These are phyloP conservation scores for Oryzias melastigma DNA, from an alignment of 2,113 vertebrate genomes.

Conservation along the genomic window DNA sequence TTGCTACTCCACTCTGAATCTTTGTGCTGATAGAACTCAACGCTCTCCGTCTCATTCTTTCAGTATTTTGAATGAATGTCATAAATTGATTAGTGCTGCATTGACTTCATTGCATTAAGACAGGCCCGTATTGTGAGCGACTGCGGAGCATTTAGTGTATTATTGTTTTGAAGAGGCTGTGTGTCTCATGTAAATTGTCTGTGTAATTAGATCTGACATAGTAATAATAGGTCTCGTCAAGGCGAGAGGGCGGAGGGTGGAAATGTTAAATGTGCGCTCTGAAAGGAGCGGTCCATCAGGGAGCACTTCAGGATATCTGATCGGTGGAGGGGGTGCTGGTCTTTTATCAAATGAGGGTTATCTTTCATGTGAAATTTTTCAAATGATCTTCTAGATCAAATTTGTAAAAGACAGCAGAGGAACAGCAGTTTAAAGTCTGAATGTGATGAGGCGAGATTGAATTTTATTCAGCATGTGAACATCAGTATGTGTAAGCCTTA, in stretches of 20 bases:
- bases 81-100: conserved; percentile 43
- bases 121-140: conserved; percentile 24
- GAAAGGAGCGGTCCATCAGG: conserved; percentile 23
- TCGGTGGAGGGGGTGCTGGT: neutral
- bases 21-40: conserved; percentile 32
- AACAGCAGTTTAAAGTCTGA: too few relatives aligned
- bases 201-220: conserved; percentile 65
- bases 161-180: conserved; percentile 60
- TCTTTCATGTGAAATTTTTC: conserved; percentile 8
- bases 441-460: too few relatives aligned
- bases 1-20: neutral
- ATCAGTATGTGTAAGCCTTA: too few relatives aligned
- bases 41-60: conserved; percentile 12
- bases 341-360: neutral
- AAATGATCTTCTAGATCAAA: conserved; percentile 6
- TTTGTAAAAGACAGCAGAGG: neutral
- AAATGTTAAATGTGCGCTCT: conserved; percentile 27
- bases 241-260: conserved; percentile 43
- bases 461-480: too few relatives aligned
- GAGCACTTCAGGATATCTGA: conserved; percentile 23
- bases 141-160: conserved; percentile 47
- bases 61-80: conserved; percentile 36
- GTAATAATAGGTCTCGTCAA: conserved; percentile 62
- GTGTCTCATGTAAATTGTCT: conserved; percentile 56
- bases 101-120: conserved; percentile 44